Evolutionary conservation across 2,113 vertebrate species (phyloP).

Genomic region (Rhadina sibilatrix): DNA sequence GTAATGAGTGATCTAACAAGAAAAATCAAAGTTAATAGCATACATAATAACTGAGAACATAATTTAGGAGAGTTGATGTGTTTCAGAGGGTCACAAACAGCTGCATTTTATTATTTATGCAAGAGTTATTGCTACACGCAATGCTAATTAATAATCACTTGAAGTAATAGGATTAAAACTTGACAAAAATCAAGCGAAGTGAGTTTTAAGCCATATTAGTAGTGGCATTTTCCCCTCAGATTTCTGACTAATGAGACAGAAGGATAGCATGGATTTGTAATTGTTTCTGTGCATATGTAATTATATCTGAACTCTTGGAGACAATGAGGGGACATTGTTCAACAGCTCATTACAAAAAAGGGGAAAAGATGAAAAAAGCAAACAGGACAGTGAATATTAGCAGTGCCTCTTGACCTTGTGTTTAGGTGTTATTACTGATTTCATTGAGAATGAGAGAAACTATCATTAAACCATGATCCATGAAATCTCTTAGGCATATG

Average conservation of each 20-base stretch:
- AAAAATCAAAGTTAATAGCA: conserved; percentile 12
- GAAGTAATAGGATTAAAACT: conserved; percentile 38
- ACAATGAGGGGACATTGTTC: not conserved
- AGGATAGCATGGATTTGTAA: not conserved
- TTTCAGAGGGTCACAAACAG: conserved; percentile 11
- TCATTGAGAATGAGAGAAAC: not conserved
- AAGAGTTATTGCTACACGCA: not conserved
- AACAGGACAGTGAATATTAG: not conserved
- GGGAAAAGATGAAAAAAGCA: not conserved
- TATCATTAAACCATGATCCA: not conserved
- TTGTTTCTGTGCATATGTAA: not conserved
- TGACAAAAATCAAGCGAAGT: conserved; percentile 31
- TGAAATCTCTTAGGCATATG: not conserved
- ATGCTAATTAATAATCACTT: conserved; percentile 44
- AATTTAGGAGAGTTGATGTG: not conserved
- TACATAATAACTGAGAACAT: not conserved
- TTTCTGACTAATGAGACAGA: conserved; percentile 31
- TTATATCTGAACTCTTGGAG: not conserved
- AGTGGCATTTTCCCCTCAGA: conserved; percentile 9
- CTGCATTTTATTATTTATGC: conserved; percentile 14
- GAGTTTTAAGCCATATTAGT: conserved; percentile 6
- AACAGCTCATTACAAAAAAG: not conserved
- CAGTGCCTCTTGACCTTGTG: not conserved
- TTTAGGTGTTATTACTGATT: not conserved
- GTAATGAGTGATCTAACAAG: not conserved